Percentiles rank a stretch among this genome's conserved stretches.
Conservation (phyloP, 2,797 vertebrate genomes). For the Tokudaia tokunoshimensis region DNA sequence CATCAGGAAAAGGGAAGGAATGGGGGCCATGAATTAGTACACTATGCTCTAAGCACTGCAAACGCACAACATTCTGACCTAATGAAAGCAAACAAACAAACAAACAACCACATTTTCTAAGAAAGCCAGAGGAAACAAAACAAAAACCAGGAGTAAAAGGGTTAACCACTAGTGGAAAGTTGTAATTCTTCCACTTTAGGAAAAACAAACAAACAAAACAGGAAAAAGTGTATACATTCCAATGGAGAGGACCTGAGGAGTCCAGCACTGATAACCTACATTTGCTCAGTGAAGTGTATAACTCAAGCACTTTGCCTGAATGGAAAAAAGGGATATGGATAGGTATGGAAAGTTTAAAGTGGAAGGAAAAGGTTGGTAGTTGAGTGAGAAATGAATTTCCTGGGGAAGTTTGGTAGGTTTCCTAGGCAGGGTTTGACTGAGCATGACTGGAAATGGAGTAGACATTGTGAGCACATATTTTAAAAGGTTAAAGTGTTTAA, state of each 20-base stretch:
- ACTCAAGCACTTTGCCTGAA: neutral
- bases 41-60: neutral
- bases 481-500: neutral
- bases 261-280: neutral
- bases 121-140: neutral
- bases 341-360: neutral
- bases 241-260: neutral
- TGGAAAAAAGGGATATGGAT: neutral
- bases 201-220: neutral
- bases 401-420: neutral
- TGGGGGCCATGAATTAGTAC: neutral
- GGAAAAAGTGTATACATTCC: neutral
- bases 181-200: neutral
- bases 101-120: neutral
- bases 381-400: neutral
- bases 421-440: neutral
- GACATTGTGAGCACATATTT: neutral
- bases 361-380: neutral
- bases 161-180: neutral
- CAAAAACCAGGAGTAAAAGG: neutral
- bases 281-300: neutral
- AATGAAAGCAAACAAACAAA: neutral
- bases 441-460: neutral
- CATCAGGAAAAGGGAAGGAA: neutral
- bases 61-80: too few species aligned